Percentiles rank a stretch among this genome's conserved stretches.
phyloP scores from a whole-genome alignment of 2,797 vertebrate species.

The Enteromius anoplus region DNA sequence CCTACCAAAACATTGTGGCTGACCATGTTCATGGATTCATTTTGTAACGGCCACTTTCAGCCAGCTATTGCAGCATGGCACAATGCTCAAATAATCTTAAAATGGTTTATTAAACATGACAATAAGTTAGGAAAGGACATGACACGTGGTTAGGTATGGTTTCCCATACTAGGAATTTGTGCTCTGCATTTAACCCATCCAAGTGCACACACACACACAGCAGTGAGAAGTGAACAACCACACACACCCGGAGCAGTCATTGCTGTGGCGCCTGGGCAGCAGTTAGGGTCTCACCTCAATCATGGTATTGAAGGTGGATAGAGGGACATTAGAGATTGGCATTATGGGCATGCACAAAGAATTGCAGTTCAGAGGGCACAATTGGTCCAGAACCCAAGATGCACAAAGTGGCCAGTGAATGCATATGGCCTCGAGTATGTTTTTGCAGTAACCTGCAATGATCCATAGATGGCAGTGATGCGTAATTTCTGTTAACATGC shows the following conservation, averaged over 20 bases:
- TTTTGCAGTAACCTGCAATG: background rate
- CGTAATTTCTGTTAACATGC: background rate
- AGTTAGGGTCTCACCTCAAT: no score
- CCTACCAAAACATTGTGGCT: background rate
- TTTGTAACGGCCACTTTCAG: no score
- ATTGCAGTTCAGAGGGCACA: background rate
- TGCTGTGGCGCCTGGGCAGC: no score
- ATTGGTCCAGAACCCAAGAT: background rate
- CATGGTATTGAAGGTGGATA: no score
- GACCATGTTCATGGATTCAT: background rate
- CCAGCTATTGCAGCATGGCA: no score
- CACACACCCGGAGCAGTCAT: no score
- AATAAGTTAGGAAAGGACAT: background rate
- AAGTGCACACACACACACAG: no score
- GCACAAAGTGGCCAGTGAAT: background rate
- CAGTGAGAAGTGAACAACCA: no score
- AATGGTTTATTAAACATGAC: background rate
- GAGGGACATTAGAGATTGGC: background rate
- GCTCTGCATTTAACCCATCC: no score
- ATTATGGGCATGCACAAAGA: background rate
- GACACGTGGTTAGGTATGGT: no score
- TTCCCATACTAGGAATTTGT: no score
- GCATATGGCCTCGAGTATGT: background rate
- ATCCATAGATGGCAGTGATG: constrained; percentile 22
- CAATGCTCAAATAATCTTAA: background rate